These are phyloP conservation scores for Phocides pigmalion DNA, from an alignment of 1,140 invertebrate species.

Conservation along the genomic window DNA sequence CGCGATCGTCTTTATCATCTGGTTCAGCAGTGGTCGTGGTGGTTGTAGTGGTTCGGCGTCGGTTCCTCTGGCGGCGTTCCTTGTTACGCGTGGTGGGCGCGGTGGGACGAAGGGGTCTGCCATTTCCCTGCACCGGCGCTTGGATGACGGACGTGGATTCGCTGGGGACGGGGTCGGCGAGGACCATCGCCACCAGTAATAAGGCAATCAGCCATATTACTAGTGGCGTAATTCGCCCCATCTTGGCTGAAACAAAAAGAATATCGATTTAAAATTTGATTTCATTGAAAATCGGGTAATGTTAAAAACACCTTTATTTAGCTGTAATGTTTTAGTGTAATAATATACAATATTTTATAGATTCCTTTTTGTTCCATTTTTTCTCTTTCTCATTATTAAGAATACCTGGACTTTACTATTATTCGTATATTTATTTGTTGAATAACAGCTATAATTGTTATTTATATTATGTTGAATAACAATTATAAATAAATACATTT, in stretches of 20 bases:
- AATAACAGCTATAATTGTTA: too few relatives aligned
- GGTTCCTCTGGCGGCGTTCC: conserved; percentile 53
- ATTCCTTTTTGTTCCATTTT: too few relatives aligned
- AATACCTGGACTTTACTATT: too few relatives aligned
- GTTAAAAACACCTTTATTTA: too few relatives aligned
- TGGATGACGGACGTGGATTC: conserved; percentile 38
- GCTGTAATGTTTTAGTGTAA: too few relatives aligned
- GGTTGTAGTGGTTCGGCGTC: conserved; percentile 60
- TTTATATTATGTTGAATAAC: too few relatives aligned
- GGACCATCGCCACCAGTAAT: conserved; percentile 73
- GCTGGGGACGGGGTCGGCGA: conserved; percentile 56
- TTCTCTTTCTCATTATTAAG: too few relatives aligned
- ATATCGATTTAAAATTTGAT: neutral
- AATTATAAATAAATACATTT: too few relatives aligned
- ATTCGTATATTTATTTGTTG: too few relatives aligned
- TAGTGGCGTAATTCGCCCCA: conserved; percentile 69
- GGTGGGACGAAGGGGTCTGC: conserved; percentile 31
- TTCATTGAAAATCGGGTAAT: neutral
- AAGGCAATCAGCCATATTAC: conserved; percentile 67
- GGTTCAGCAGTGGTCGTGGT: conserved; percentile 59
- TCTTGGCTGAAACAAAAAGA: conserved; percentile 54
- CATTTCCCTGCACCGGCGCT: conserved; percentile 6
- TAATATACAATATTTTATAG: too few relatives aligned
- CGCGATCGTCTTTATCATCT: conserved; percentile 64
- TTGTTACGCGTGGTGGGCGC: conserved; percentile 35